These are phyloP conservation scores for Caenorhabditis sp. DNA, from an alignment of 2,888 invertebrate species.

Conservation along the genomic window DNA sequence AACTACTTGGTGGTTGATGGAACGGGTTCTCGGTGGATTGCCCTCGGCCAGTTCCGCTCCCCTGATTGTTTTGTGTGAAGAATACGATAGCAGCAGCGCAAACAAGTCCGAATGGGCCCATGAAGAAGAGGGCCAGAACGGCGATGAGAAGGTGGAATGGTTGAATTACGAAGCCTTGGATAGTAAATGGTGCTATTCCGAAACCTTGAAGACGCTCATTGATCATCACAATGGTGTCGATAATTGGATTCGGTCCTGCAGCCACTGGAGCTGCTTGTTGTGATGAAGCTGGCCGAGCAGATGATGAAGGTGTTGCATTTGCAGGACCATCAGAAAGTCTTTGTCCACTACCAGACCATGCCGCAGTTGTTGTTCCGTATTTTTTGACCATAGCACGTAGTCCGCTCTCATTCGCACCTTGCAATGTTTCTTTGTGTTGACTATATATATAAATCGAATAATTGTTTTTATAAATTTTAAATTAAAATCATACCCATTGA, in stretches of 20 bases:
- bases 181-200: constrained; percentile 24
- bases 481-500: constrained; percentile 73
- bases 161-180: constrained; percentile 34
- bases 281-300: neutral
- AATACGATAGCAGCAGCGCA: constrained; percentile 26
- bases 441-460: no score
- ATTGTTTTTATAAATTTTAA: neutral
- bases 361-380: constrained; percentile 14
- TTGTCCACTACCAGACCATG: constrained; percentile 28
- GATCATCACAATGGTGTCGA: constrained; percentile 3
- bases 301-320: neutral
- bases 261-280: neutral
- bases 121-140: constrained; percentile 23
- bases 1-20: constrained; percentile 10
- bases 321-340: constrained; percentile 9
- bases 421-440: constrained; percentile 24
- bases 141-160: constrained; percentile 38
- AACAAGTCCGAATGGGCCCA: constrained; percentile 45
- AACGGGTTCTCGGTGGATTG: constrained; percentile 7
- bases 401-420: constrained; percentile 29
- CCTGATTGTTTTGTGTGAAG: constrained; percentile 31
- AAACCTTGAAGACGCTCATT: constrained; percentile 31
- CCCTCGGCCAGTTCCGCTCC: neutral
- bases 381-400: constrained; percentile 24
- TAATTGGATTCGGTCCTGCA: neutral